A percentile compares a stretch with the other conserved stretches of the same genome.
Evolutionary conservation across 2,888 invertebrate genomes (phyloP).

Genomic region (Ochropleura plecta): DNA sequence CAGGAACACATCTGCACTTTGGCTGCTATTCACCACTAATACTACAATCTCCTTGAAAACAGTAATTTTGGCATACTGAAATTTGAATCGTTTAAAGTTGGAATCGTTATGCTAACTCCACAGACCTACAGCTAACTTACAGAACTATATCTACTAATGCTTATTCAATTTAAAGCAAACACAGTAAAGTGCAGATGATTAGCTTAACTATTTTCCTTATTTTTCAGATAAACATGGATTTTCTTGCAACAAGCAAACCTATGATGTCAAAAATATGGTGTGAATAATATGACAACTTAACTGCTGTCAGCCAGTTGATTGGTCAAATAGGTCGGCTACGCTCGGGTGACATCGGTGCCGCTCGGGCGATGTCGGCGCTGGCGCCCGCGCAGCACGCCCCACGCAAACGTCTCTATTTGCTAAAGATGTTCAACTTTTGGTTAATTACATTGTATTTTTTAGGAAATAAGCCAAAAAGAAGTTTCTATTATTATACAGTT

Average conservation of each 20-base stretch:
- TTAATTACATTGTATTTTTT: neutral
- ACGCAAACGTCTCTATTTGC: conserved; percentile 78
- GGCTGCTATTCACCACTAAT: conserved; percentile 77
- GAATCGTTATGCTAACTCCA: no score
- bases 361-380: conserved; percentile 51
- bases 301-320: conserved; percentile 60
- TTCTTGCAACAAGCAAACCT: neutral
- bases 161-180: neutral
- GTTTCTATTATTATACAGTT: neutral
- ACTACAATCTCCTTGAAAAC: conserved; percentile 92
- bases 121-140: no score
- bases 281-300: conserved; percentile 55
- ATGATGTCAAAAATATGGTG: conserved; percentile 11
- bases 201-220: neutral
- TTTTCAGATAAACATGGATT: conserved; percentile 5
- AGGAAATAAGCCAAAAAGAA: neutral
- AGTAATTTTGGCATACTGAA: conserved; percentile 93
- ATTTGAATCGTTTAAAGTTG: conserved; percentile 62
- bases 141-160: neutral
- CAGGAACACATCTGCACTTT: conserved; percentile 88
- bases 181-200: neutral
- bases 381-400: conserved; percentile 67
- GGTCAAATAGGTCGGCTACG: conserved; percentile 72
- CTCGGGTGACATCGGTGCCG: conserved; percentile 54
- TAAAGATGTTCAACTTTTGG: conserved; percentile 74